phyloP scores from a whole-genome alignment of 2,113 vertebrate genomes.

The Crypturellus undulatus region DNA sequence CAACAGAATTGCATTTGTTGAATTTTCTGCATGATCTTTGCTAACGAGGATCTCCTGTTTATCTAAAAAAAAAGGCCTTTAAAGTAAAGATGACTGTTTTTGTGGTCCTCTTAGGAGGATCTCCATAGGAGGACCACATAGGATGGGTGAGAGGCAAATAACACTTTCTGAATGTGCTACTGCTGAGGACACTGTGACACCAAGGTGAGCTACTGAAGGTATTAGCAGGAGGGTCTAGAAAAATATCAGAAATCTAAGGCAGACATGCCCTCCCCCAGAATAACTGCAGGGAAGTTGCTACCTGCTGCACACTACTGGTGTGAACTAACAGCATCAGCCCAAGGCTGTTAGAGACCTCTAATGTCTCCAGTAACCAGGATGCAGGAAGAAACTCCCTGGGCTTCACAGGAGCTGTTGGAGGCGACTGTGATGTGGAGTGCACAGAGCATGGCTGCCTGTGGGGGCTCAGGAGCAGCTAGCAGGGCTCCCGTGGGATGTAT shows the following conservation, averaged over 20 bases:
- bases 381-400: neutral
- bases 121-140: neutral
- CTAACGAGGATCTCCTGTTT: neutral
- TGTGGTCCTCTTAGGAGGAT: neutral
- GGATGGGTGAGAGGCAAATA: neutral
- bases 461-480: neutral
- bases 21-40: neutral
- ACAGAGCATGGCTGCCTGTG: rapidly evolving
- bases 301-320: rapidly evolving
- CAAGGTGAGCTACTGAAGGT: neutral
- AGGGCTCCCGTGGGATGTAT: no score
- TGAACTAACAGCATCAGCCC: neutral
- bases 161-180: neutral
- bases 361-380: neutral
- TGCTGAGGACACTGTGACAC: neutral
- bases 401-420: neutral
- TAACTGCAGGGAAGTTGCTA: neutral
- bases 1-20: neutral
- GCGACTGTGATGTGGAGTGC: neutral
- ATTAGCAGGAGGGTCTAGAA: neutral
- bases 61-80: neutral
- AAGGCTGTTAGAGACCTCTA: neutral
- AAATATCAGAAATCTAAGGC: neutral
- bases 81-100: neutral
- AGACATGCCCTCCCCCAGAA: rapidly evolving